phyloP scores from a whole-genome alignment of 2,797 vertebrate genomes.

The Epinephelus awoara region DNA sequence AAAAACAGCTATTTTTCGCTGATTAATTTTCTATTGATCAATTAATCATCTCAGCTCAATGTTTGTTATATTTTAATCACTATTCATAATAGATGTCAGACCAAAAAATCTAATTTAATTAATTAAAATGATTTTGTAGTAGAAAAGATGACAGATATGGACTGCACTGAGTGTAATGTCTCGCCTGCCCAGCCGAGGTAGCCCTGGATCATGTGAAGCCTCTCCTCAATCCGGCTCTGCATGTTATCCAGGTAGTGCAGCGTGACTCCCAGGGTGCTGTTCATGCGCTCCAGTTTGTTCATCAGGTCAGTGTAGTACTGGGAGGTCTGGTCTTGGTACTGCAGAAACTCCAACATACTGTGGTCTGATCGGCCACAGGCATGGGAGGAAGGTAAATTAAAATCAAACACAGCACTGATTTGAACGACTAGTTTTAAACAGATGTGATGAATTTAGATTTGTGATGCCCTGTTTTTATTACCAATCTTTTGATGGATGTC shows the following conservation, averaged over 20 bases:
- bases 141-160: neutral
- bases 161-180: neutral
- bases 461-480: constrained; percentile 33
- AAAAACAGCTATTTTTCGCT: too few species aligned
- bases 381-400: neutral
- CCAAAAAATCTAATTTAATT: neutral
- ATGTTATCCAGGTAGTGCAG: constrained; percentile 83
- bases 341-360: constrained; percentile 83
- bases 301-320: constrained; percentile 85
- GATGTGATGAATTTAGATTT: neutral
- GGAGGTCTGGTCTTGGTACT: constrained; percentile 84
- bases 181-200: constrained; percentile 86
- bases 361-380: constrained; percentile 75
- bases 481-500: constrained; percentile 90
- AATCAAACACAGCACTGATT: neutral
- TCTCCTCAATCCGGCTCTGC: constrained; percentile 81
- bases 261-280: constrained; percentile 85
- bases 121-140: neutral
- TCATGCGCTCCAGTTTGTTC: constrained; percentile 87
- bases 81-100: neutral
- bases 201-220: constrained; percentile 82
- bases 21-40: neutral
- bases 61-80: neutral
- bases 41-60: neutral
- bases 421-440: neutral